Evolutionary conservation across 2,113 vertebrate genomes (phyloP).

Genomic region (Pomatostomus ruficeps): DNA sequence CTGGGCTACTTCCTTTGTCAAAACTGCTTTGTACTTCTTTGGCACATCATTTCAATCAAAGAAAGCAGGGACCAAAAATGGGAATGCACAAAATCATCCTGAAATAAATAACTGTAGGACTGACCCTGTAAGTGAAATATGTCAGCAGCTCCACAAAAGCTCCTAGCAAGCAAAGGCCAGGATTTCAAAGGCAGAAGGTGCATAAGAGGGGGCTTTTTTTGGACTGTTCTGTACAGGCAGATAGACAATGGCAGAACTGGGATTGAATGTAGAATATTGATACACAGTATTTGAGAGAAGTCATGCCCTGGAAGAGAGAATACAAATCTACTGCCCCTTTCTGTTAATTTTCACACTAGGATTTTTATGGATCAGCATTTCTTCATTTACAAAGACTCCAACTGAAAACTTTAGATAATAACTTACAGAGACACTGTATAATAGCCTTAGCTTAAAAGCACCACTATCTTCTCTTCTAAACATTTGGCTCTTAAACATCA

Average conservation of each 20-base stretch:
- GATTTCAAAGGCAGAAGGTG: background rate
- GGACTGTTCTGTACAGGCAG: background rate
- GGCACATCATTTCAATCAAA: background rate
- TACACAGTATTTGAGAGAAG: background rate
- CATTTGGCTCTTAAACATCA: conserved; percentile 18
- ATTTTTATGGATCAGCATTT: conserved; percentile 5
- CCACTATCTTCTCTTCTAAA: conserved; percentile 1
- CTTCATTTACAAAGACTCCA: background rate
- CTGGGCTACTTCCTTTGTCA: background rate
- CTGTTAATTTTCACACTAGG: background rate
- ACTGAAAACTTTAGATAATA: conserved; percentile 2
- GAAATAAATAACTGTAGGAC: conserved; percentile 2
- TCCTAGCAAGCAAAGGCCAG: background rate
- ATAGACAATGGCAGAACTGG: background rate
- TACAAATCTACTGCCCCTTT: background rate
- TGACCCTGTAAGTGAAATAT: background rate
- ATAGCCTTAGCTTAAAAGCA: conserved; percentile 13
- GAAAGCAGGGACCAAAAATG: background rate
- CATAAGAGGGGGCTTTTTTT: background rate
- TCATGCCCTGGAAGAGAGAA: background rate
- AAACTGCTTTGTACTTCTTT: background rate
- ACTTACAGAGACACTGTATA: background rate
- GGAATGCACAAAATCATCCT: background rate
- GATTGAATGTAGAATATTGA: background rate
- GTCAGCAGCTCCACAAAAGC: background rate